Percentiles rank a stretch among this genome's conserved stretches.
Conservation (phyloP, 2,888 invertebrate genomes). For the Lasioglossum zephyrum region DNA sequence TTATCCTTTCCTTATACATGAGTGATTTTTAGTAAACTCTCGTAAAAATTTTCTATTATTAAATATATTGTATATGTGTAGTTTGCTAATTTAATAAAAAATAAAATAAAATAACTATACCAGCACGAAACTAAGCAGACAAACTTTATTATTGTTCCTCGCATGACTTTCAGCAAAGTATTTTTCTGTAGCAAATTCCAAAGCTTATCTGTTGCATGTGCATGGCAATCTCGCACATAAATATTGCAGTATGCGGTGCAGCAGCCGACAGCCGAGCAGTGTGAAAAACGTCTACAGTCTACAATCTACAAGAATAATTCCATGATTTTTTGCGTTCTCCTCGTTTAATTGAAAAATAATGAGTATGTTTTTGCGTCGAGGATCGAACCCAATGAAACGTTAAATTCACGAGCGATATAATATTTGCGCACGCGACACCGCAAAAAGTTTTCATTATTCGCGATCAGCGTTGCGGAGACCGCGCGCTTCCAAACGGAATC, state of each 20-base stretch:
- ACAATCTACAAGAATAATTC: conserved; percentile 5
- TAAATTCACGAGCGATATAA: not conserved
- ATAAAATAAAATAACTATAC: not conserved
- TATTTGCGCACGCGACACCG: not conserved
- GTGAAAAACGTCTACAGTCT: not conserved
- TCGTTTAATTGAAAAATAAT: conserved; percentile 9
- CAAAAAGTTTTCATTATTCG: conserved; percentile 3
- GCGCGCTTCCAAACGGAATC: conserved; percentile 16
- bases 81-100: not conserved
- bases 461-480: conserved; percentile 1
- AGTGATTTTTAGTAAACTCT: not conserved
- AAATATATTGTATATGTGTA: not conserved
- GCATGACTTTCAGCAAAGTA: not conserved
- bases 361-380: not conserved
- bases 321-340: not conserved
- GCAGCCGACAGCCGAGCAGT: not conserved
- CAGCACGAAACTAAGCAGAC: not conserved
- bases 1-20: not conserved
- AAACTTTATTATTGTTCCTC: not conserved
- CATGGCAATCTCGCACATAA: not conserved
- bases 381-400: not conserved
- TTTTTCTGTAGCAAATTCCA: not conserved
- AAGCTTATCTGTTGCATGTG: not conserved
- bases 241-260: not conserved
- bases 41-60: not conserved